Evolutionary conservation across 2,797 vertebrate genomes (phyloP), one percentile per base, ranked within the genome.

Genomic region (Myotis findleyi): DNA sequence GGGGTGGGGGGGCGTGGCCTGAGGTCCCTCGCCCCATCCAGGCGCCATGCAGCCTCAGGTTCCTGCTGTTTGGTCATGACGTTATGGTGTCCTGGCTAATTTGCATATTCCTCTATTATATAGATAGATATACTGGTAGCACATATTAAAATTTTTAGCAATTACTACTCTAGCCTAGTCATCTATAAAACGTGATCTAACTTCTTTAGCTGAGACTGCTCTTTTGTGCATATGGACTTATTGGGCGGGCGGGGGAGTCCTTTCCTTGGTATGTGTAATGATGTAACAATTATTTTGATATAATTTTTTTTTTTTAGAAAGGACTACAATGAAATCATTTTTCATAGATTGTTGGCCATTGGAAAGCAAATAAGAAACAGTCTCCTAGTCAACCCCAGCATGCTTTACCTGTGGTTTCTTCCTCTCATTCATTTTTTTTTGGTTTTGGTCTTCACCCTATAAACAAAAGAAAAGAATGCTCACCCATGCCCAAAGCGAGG

Each of bases 211-310:
- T 44, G 36, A 33, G 87, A 10, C 53, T 87, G 12, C 2, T 57
- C 80, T n/a, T 68, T 53, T 88, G 8, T 59, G 33, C 16, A 51
- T 25, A 2, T 59, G 30, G 14, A 16, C 14, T 68, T 69, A 5
- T 23, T 49, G 25, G 12, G 12, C 5, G 27, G 59, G 5, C 11
- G 23, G 11, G 12, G 59, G 12, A 2, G 27, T 17, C 12, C 16
- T 73, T 64, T 49, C n/a, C 53, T 93, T 95, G 41, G 81, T 59
- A 44, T 41, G 51, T 93, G 36, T 25, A 91, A 86, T 55, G 10
- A 89, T 30, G 4, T 53, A 72, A 20, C 10, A 47, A 71, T 76
- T 69, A 86, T 55, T 94, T 49, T 55, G 23, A 51, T 21, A 27
- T 89, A 16, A 44, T 75, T 64, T 41, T 53, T 73, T 25, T 72